These are phyloP conservation scores for Syngnathoides biaculeatus DNA, from an alignment of 2,113 vertebrate species.

Conservation along the genomic window DNA sequence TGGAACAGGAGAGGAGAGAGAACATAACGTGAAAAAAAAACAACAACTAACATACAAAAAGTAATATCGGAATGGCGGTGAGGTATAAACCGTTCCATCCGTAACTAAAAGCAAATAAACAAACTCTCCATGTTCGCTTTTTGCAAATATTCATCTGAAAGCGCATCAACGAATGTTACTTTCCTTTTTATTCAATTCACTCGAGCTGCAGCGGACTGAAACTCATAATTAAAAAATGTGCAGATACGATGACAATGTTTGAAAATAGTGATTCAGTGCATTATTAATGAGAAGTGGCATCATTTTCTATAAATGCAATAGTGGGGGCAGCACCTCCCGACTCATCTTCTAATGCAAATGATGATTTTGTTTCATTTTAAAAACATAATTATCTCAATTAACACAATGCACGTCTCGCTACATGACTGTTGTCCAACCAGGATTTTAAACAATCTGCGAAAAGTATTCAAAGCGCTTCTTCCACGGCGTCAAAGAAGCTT, in stretches of 20 bases:
- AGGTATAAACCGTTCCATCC: neutral
- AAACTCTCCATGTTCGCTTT: no score
- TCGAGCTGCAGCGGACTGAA: no score
- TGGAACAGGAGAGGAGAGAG: slow-evolving; percentile 50
- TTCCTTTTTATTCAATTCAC: no score
- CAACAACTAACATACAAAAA: slow-evolving; percentile 74
- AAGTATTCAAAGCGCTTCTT: neutral
- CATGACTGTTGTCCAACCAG: neutral
- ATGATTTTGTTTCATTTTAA: neutral
- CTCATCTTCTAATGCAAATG: no score
- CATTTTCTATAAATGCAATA: slow-evolving; percentile 12
- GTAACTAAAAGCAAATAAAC: no score
- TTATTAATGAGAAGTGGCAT: no score
- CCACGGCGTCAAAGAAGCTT: neutral
- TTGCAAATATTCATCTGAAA: no score
- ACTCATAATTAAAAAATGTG: no score
- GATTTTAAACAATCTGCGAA: neutral
- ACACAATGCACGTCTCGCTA: neutral
- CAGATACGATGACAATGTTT: no score
- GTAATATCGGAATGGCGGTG: slow-evolving; percentile 63
- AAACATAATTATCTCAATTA: neutral
- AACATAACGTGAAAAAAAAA: slow-evolving; percentile 70
- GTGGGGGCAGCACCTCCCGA: no score
- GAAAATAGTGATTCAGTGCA: no score
- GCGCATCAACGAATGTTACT: no score